Conservation (phyloP, 2,888 invertebrate species). For the Bombyx huttoni region DNA sequence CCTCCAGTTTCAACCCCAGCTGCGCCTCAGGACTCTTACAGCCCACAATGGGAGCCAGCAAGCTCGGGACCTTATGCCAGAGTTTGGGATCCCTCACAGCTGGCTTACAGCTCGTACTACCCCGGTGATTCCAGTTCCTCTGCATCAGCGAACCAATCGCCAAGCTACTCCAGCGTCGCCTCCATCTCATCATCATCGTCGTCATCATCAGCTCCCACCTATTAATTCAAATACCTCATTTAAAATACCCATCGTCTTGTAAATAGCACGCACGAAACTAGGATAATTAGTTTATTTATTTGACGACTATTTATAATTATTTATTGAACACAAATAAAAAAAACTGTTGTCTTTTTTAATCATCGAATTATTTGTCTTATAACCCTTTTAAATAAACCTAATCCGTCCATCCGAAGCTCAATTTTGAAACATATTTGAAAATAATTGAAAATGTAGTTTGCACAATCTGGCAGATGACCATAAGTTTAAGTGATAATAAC, state of each 20-base stretch:
- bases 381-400: not conserved
- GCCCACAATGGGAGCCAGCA: constrained; percentile 79
- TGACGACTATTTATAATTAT: constrained; percentile 60
- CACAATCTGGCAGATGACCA: too few relatives aligned
- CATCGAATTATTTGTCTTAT: constrained; percentile 9
- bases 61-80: constrained; percentile 84
- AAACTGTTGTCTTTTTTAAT: constrained; percentile 39
- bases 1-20: constrained; percentile 65
- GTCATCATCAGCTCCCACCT: constrained; percentile 38
- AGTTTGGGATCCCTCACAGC: constrained; percentile 80
- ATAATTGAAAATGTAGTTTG: too few relatives aligned
- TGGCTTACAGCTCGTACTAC: constrained; percentile 81
- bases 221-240: constrained; percentile 41
- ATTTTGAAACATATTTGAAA: too few relatives aligned
- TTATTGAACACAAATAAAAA: constrained; percentile 57
- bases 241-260: constrained; percentile 31
- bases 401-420: too few relatives aligned
- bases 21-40: constrained; percentile 80
- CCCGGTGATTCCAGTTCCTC: constrained; percentile 74
- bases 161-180: constrained; percentile 60
- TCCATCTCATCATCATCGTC: constrained; percentile 53
- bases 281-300: constrained; percentile 58
- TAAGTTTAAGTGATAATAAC: too few relatives aligned
- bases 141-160: constrained; percentile 69
- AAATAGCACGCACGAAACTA: constrained; percentile 45